Evolutionary conservation across 2,888 invertebrate genomes (phyloP).

Genomic region (Aleiodes leptofemur): DNA sequence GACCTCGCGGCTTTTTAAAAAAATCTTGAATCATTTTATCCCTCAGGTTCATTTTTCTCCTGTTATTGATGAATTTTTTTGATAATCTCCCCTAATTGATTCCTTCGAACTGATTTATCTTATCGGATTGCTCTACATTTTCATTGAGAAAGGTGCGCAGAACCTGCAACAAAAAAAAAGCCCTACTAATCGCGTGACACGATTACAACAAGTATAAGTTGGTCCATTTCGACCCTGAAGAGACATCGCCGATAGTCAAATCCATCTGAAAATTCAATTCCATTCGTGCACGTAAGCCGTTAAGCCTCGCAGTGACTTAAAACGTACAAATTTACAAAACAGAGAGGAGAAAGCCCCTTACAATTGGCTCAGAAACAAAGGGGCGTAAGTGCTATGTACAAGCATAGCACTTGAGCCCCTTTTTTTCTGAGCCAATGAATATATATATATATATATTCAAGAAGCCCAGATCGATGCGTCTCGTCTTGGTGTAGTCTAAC

Average conservation of each 20-base stretch:
- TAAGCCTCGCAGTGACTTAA: slow-evolving; percentile 61
- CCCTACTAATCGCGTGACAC: slow-evolving; percentile 28
- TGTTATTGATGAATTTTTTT: too few species aligned
- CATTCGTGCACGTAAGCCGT: slow-evolving; percentile 63
- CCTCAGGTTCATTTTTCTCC: too few species aligned
- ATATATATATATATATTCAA: slow-evolving; percentile 42
- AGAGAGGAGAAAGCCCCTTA: slow-evolving; percentile 34
- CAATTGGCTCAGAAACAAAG: background rate
- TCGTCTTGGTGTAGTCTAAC: slow-evolving; percentile 61
- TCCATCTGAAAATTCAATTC: slow-evolving; percentile 48
- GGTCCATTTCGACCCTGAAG: slow-evolving; percentile 48
- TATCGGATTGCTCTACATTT: too few species aligned
- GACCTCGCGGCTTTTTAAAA: too few species aligned
- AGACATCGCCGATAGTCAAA: slow-evolving; percentile 39
- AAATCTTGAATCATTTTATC: too few species aligned
- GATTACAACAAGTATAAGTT: background rate
- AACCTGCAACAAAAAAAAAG: background rate
- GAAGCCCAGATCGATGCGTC: slow-evolving; percentile 69
- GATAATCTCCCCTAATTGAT: background rate
- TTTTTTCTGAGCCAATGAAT: too few species aligned
- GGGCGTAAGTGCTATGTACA: too few species aligned
- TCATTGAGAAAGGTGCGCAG: too few species aligned
- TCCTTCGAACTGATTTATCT: too few species aligned
- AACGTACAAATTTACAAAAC: background rate
- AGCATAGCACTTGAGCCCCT: too few species aligned